Conservation (phyloP, 1,140 invertebrate genomes). For the Daktulosphaira vitifoliae region DNA sequence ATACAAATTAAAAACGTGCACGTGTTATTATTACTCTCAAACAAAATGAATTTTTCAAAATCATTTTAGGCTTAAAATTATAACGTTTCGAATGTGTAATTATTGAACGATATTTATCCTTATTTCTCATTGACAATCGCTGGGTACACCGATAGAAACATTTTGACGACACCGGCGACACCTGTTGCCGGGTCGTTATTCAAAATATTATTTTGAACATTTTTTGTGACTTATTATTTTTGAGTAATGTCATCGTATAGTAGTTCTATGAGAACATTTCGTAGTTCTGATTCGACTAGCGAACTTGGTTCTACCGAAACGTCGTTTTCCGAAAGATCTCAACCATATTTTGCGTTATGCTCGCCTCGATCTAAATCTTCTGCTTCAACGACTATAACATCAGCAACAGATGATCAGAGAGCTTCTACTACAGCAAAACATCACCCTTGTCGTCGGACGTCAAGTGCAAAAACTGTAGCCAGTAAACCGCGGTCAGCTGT, state of each 20-base stretch:
- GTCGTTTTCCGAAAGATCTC: constrained; percentile 11
- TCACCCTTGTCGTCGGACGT: constrained; percentile 9
- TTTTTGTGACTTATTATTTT: no score
- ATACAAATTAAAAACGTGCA: no score
- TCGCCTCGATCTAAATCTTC: constrained; percentile 23
- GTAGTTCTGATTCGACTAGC: constrained; percentile 16
- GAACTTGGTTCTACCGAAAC: constrained; percentile 23
- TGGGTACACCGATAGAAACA: not conserved
- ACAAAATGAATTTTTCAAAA: no score
- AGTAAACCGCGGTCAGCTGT: not conserved
- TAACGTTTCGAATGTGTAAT: no score
- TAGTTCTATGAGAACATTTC: constrained; percentile 24
- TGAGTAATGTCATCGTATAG: constrained; percentile 2
- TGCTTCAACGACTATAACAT: not conserved
- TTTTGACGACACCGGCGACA: not conserved
- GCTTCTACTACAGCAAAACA: not conserved
- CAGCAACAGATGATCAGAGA: not conserved
- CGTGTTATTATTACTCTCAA: no score
- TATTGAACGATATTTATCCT: no score
- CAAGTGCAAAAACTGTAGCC: constrained; percentile 7
- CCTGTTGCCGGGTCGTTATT: not conserved
- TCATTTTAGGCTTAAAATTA: no score
- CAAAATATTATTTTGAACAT: no score
- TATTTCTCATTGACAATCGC: not conserved
- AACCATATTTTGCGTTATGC: constrained; percentile 12